phyloP scores from a whole-genome alignment of 2,888 invertebrate species.

The Pherbina coryleti region DNA sequence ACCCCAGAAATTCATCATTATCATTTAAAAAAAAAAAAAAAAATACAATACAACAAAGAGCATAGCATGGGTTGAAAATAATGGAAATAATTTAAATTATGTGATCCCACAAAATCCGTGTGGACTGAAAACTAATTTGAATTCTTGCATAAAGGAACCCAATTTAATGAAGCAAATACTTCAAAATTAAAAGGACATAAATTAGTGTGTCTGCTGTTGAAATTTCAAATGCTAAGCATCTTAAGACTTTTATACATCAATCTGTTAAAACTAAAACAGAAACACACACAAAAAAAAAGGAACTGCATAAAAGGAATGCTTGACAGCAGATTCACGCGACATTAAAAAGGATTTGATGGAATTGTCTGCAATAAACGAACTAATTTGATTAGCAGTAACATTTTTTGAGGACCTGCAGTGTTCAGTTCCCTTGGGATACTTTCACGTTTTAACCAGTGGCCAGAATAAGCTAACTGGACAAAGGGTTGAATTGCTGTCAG shows the following conservation, averaged over 20 bases:
- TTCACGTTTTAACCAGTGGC: neutral
- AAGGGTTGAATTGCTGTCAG: slow-evolving; percentile 42
- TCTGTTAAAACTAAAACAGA: slow-evolving; percentile 37
- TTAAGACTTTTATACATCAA: slow-evolving; percentile 34
- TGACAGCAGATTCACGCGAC: slow-evolving; percentile 42
- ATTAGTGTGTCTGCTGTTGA: neutral
- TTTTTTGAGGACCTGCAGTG: neutral
- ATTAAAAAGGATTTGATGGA: slow-evolving; percentile 42
- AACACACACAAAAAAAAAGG: neutral
- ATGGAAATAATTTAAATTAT: too few species aligned
- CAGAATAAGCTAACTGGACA: neutral
- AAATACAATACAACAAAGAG: too few species aligned
- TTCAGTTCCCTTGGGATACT: neutral
- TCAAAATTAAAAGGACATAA: slow-evolving; percentile 9
- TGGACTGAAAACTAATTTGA: neutral
- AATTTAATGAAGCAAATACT: slow-evolving; percentile 16
- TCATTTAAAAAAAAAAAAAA: too few species aligned
- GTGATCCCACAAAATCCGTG: neutral
- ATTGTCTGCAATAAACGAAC: slow-evolving; percentile 49
- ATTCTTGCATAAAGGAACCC: neutral
- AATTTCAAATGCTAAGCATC: neutral
- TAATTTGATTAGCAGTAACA: slow-evolving; percentile 59
- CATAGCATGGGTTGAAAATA: too few species aligned
- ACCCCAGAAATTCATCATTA: too few species aligned
- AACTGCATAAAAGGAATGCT: neutral